Evolutionary conservation across 1,140 invertebrate genomes (phyloP).

Genomic region (Drosophila bifasciata): DNA sequence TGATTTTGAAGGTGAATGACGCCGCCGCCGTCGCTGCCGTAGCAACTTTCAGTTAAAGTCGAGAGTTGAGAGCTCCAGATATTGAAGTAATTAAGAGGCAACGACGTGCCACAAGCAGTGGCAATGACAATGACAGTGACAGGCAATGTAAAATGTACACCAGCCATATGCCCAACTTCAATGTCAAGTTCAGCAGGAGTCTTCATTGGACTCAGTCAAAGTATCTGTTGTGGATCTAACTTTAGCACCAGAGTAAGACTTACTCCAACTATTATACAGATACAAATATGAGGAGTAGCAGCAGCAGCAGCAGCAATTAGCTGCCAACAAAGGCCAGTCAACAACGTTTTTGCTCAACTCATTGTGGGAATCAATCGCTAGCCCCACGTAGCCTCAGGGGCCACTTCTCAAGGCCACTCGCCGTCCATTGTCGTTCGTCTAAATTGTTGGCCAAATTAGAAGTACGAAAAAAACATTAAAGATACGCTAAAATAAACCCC

Average conservation of each 20-base stretch:
- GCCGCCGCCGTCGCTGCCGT: conserved; percentile 13
- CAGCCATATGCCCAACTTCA: too few species aligned
- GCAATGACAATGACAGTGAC: too few species aligned
- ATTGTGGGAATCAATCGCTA: conserved; percentile 47
- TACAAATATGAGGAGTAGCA: too few species aligned
- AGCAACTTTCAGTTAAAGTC: background rate
- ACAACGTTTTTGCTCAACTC: conserved; percentile 30
- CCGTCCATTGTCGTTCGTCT: conserved; percentile 16
- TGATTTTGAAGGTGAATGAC: conserved; percentile 75
- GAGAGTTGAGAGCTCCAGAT: conserved; percentile 1
- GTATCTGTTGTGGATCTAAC: too few species aligned
- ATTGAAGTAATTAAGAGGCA: background rate
- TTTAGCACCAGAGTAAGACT: too few species aligned
- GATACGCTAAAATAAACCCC: conserved; percentile 4
- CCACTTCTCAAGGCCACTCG: conserved; percentile 3
- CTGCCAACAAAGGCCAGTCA: conserved; percentile 32
- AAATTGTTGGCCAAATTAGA: conserved; percentile 29
- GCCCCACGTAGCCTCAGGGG: background rate
- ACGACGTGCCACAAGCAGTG: too few species aligned
- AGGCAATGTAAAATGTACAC: too few species aligned
- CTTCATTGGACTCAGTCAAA: too few species aligned
- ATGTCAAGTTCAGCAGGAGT: conserved; percentile 1
- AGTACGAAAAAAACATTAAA: conserved; percentile 27
- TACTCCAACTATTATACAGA: too few species aligned
- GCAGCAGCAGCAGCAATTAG: conserved; percentile 23